A percentile compares a stretch with the other conserved stretches of the same genome.
phyloP scores from a whole-genome alignment of 2,113 vertebrate species.

The Oxygymnocypris stewartii region DNA sequence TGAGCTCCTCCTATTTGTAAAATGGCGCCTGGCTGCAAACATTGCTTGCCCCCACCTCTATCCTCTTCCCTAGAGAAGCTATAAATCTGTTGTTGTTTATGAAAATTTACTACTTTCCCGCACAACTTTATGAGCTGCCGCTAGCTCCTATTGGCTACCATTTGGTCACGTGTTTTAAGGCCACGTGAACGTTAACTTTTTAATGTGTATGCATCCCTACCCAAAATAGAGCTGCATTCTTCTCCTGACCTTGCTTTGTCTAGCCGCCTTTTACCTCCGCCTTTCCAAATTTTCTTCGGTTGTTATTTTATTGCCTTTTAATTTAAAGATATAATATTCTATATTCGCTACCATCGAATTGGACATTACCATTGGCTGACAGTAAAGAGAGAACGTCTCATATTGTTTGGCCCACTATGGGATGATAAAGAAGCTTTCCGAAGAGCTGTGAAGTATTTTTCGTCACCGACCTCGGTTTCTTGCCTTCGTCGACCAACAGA shows the following conservation, averaged over 20 bases:
- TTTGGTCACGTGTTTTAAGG: conserved; percentile 86
- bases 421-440: background rate
- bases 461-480: background rate
- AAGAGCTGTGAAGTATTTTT: background rate
- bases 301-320: conserved; percentile 66
- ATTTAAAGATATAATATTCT: background rate
- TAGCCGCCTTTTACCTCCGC: conserved; percentile 69
- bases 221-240: conserved; percentile 94
- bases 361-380: background rate
- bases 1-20: conserved; percentile 73
- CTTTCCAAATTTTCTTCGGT: conserved; percentile 47
- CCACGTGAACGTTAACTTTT: conserved; percentile 99
- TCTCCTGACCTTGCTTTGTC: conserved; percentile 70
- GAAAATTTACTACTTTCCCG: conserved; percentile 99
- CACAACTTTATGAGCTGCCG: conserved; percentile 96
- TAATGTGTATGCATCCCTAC: conserved; percentile 92
- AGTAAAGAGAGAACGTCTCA: background rate
- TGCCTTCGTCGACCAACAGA: background rate
- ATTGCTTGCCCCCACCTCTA: conserved; percentile 24
- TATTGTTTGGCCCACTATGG: background rate
- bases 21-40: conserved; percentile 85
- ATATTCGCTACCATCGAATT: background rate
- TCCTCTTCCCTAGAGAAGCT: conserved; percentile 74
- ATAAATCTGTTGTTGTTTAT: conserved; percentile 99
- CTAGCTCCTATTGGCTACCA: conserved; percentile 86